phyloP scores from a whole-genome alignment of 2,888 invertebrate genomes.

The Pherbina coryleti region DNA sequence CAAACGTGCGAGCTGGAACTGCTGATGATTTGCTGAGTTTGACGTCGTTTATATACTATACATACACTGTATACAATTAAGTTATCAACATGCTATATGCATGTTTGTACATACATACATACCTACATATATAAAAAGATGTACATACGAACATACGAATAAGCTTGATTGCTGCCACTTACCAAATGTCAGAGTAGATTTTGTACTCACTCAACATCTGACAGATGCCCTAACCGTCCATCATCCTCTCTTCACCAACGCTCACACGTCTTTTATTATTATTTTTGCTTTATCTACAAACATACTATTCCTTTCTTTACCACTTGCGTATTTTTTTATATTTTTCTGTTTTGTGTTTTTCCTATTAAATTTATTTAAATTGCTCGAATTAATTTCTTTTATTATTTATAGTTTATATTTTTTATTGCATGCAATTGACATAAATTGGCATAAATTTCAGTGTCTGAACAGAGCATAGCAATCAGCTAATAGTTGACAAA shows the following conservation, averaged over 20 bases:
- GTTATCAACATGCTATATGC: no score
- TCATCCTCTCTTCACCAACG: neutral
- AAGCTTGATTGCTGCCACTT: constrained; percentile 5
- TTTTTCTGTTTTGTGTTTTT: neutral
- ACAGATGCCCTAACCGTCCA: no score
- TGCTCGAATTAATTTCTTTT: constrained; percentile 21
- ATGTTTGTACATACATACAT: no score
- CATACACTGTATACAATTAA: no score
- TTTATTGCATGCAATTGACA: constrained; percentile 11
- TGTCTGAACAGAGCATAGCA: constrained; percentile 26
- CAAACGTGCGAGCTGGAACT: neutral
- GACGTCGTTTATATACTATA: no score
- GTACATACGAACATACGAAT: neutral
- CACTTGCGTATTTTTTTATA: neutral
- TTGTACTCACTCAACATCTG: constrained; percentile 2
- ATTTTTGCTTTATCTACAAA: constrained; percentile 1
- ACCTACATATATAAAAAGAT: neutral
- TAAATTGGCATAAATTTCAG: constrained; percentile 15
- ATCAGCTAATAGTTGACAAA: constrained; percentile 7
- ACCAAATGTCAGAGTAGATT: neutral
- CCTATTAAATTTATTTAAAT: constrained; percentile 37
- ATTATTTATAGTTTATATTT: constrained; percentile 8
- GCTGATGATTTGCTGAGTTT: no score
- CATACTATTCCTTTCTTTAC: neutral
- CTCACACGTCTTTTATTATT: neutral